Base-by-base conservation (phyloP, 2,113 vertebrate species). In the Shinisaurus crocodilurus region DNA sequence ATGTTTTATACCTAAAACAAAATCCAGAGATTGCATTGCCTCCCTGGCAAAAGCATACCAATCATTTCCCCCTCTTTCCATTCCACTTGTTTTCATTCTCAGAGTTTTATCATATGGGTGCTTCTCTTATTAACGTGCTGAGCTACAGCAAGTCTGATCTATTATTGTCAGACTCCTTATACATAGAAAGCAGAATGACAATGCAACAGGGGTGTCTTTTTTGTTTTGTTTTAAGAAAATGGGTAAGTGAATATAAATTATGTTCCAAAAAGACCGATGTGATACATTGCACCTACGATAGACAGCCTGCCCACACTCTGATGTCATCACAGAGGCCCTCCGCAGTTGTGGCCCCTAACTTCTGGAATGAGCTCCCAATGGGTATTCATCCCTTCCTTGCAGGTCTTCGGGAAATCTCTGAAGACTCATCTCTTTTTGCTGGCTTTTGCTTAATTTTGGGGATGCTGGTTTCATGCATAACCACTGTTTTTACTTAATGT, bases 1-100 rank as follows among this genome's bases (percentile, higher is more conserved):
- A 89, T 72, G 5, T 50, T 13, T 89, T 80, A 40, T 0, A 15
- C 54, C 3, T 90, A 85, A 90, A n/a, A 27, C 91, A 69, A 23
- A 91, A 0, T 1, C 8, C 3, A 6, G 1, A 45, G 1, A 45
- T 91, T 88, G 32, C 18, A 12, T 77, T 92, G 86, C 83, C 1
- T 63, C 65, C 76, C 32, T 50, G 54, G 77, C 29, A 0, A 4
- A 83, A n/a, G 83, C 92, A 89, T 32, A 63, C n/a, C 86, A 86
- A 45, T 83, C 0, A 79, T 2, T 1, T 88, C 77, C 9, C 34
- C 1, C n/a, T 87, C 29, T 48, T 93, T 89, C 76, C 82, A 1
- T 87, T 93, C 82, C 63, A 0, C 8, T 10, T 89, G 7, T 29
- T 80, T 34, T 90, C 87, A 77, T 77, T 87, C 50, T 20, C 29